Evolutionary conservation across 2,888 invertebrate species (phyloP).

Genomic region (Metopia argyrocephala): DNA sequence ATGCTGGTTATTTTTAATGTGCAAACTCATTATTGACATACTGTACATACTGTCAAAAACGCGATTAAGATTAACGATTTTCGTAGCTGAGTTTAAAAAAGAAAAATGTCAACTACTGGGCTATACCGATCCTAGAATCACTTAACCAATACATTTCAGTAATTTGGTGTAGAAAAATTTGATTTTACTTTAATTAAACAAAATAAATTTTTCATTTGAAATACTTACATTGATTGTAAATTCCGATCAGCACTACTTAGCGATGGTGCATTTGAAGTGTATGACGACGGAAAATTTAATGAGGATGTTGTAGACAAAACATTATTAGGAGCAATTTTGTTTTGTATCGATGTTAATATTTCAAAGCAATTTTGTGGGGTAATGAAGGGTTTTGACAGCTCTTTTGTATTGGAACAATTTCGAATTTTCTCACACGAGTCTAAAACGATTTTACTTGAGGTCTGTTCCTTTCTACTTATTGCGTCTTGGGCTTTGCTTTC

Average conservation of each 20-base stretch:
- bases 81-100: no score
- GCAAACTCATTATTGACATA: no score
- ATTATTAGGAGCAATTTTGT: slow-evolving; percentile 6
- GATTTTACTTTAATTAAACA: no score
- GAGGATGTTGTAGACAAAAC: neutral
- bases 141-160: no score
- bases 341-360: slow-evolving; percentile 34
- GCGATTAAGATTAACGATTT: no score
- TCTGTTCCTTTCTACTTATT: neutral
- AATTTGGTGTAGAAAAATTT: no score
- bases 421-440: neutral
- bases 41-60: no score
- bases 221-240: slow-evolving; percentile 18
- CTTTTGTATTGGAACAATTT: neutral
- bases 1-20: no score
- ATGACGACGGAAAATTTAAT: neutral
- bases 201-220: neutral
- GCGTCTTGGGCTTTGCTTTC: neutral
- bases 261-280: neutral
- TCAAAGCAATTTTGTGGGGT: slow-evolving; percentile 54
- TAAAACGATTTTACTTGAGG: neutral
- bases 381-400: slow-evolving; percentile 30
- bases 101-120: no score
- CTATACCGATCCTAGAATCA: no score
- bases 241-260: neutral